Percentiles rank a stretch among this genome's conserved stretches.
These are phyloP conservation scores for Dysidea cf. avara DNA, from an alignment of 37 sponge, comb jelly and placozoan species.

Conservation along the genomic window DNA sequence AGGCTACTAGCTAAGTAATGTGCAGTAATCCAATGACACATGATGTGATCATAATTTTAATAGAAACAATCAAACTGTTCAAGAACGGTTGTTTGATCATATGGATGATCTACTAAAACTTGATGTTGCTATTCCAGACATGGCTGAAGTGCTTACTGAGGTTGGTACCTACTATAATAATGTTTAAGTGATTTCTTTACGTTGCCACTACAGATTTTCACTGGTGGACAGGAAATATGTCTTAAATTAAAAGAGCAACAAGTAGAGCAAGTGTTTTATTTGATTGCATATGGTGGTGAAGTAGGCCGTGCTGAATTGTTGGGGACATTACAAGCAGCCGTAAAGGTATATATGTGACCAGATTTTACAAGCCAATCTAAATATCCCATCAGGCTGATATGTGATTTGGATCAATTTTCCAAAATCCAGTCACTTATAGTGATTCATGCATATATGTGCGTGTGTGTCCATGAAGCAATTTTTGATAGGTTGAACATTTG, in stretches of 20 bases:
- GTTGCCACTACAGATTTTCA: constrained; percentile 35
- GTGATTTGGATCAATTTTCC: too few relatives aligned
- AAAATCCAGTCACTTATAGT: too few relatives aligned
- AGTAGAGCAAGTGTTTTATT: constrained; percentile 34
- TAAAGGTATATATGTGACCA: constrained; percentile 31
- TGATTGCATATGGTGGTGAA: constrained; percentile 8
- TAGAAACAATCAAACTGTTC: constrained; percentile 15
- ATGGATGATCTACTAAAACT: constrained; percentile 57
- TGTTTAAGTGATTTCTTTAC: neutral
- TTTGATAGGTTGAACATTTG: constrained; percentile 51
- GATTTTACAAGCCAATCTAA: too few relatives aligned
- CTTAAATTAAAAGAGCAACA: constrained; percentile 22
- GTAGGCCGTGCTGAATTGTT: constrained; percentile 44
- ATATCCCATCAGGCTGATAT: too few relatives aligned
- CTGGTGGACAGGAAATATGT: constrained; percentile 39
- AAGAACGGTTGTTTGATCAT: constrained; percentile 34
- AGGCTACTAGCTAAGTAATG: too few relatives aligned
- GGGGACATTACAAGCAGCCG: constrained; percentile 52
- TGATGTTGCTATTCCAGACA: neutral
- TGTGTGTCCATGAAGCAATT: too few relatives aligned
- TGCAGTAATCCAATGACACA: too few relatives aligned
- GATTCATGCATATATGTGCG: too few relatives aligned
- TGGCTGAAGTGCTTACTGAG: constrained; percentile 18
- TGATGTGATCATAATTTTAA: neutral
- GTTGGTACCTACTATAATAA: neutral